Base-by-base conservation (phyloP, 2,797 vertebrate species). In the Leuciscus waleckii region DNA sequence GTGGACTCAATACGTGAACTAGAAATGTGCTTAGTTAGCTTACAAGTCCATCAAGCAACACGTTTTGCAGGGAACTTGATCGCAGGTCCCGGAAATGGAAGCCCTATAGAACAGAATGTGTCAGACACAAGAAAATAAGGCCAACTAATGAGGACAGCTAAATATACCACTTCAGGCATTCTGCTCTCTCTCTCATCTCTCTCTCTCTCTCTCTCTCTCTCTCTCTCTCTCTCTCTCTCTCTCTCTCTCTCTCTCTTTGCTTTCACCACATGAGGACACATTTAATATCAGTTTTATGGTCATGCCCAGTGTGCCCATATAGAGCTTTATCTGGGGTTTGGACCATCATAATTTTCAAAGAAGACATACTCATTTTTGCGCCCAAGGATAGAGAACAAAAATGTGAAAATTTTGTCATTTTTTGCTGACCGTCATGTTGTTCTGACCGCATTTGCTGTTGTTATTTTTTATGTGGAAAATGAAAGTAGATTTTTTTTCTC, bases 111-210 rank as follows among this genome's bases (percentile, higher is more conserved):
- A 88, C 82, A 79, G 82, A 82, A 74, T 69, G 84, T 82, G 81
- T 84, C 77, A 84, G 86, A 84, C 54, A 43, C 78, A 75, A 75
- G 88, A 91, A 93, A 96, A 95, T 6, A 89, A 94, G 95, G 94
- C 89, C 95, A 93, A 89, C 84, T 96, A 96, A 95, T 93, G 95
- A 93, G 95, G 92, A 91, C 95, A 43, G 90, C 94, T 96, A 96
- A 95, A 95, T 95, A 94, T 95, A 95, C 91, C 92, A 93, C 88
- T 83, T 61, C 79, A 74, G 54, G 85, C 79, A 7, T 84, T 76
- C 65, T 43, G 49, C 68, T 67, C 70, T 67, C 80, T 70, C 83
- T 16, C 37, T 32, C 77, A n/a, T 74, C n/a, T 39, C 73, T 71
- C 70, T 65, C 79, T 63, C 37, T 32, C 77, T 74, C n/a, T 39